A percentile compares a stretch with the other conserved stretches of the same genome.
Conservation (phyloP, 2,797 vertebrate species). For the Megalops cyprinoides region DNA sequence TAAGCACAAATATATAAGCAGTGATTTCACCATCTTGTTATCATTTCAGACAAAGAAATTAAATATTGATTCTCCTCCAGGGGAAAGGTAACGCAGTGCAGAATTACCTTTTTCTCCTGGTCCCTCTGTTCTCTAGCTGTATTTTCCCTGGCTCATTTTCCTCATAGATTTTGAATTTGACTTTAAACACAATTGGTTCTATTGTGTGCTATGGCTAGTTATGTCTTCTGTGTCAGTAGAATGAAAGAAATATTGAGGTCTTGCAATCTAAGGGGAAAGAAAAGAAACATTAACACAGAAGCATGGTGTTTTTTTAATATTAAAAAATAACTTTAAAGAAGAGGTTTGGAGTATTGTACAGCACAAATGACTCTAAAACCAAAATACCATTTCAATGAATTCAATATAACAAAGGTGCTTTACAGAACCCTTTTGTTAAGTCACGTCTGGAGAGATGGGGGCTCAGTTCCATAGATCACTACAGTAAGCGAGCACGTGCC, state of each 20-base stretch:
- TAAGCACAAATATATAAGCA: constrained; percentile 60
- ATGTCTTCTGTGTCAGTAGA: background rate
- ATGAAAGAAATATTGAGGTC: background rate
- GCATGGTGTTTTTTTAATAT: too few relatives aligned
- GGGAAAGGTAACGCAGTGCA: constrained; percentile 50
- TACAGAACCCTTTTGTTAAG: too few relatives aligned
- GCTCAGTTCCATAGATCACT: too few relatives aligned
- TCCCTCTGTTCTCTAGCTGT: constrained; percentile 41
- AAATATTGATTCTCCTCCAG: constrained; percentile 73
- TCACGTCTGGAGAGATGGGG: too few relatives aligned
- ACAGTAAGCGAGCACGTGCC: too few relatives aligned
- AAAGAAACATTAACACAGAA: too few relatives aligned
- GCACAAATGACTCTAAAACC: too few relatives aligned
- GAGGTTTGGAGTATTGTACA: too few relatives aligned
- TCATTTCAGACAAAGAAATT: constrained; percentile 74
- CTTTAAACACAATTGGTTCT: constrained; percentile 43
- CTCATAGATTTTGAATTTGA: constrained; percentile 49
- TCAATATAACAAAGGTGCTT: too few relatives aligned
- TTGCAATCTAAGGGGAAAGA: background rate
- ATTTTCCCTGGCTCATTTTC: constrained; percentile 36
- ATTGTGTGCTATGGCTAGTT: constrained; percentile 22
- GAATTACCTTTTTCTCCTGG: constrained; percentile 57
- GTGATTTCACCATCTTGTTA: constrained; percentile 68
- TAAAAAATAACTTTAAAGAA: too few relatives aligned
- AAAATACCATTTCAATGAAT: too few relatives aligned